Base-by-base conservation (phyloP, 1,140 invertebrate species). In the Drosophila setifemur region DNA sequence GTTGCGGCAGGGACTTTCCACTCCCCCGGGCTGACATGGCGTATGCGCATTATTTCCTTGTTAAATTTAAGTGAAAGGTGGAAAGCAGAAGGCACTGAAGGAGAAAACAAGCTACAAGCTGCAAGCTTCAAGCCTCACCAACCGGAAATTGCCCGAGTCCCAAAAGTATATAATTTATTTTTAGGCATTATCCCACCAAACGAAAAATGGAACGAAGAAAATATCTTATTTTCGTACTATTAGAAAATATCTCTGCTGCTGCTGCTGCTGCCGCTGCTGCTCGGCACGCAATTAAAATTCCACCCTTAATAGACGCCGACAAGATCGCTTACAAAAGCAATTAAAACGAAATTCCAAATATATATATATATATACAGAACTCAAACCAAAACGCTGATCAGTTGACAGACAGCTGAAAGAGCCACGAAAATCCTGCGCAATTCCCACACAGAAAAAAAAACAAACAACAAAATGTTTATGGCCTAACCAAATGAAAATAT, bases 361-460 rank as follows among this genome's bases (percentile, higher is more conserved):
- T n/a, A n/a, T n/a, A n/a, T n/a, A n/a, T n/a, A n/a, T n/a, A n/a
- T n/a, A n/a, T n/a, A n/a, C n/a, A n/a, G n/a, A n/a, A n/a, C 16
- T 53, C 67, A 61, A n/a, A 12, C 31, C 29, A 42, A 53, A 74
- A 73, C 57, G 29, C 60, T 61, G 60, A 64, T 74, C 69, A 64
- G 35, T 85, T 83, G 79, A 83, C 70, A 71, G 78, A 85, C 64
- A 52, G 57, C 57, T 55, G n/a, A 11, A 31, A 11, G 12, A 64
- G 18, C 16, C 16, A 12, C 4, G 11, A 31, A 26, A 50, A 68
- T 58, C 50, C 57, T 67, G 42, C 52, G 48, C 72, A 61, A 16
- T 64, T 50, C 33, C 25, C 44, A 26, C 45, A 29, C 39, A 43
- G 39, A 53, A n/a, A 19, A 26, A 75, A n/a, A n/a, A n/a, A n/a